Base-by-base conservation (phyloP, 2,888 invertebrate species). In the Epicampocera succincta region DNA sequence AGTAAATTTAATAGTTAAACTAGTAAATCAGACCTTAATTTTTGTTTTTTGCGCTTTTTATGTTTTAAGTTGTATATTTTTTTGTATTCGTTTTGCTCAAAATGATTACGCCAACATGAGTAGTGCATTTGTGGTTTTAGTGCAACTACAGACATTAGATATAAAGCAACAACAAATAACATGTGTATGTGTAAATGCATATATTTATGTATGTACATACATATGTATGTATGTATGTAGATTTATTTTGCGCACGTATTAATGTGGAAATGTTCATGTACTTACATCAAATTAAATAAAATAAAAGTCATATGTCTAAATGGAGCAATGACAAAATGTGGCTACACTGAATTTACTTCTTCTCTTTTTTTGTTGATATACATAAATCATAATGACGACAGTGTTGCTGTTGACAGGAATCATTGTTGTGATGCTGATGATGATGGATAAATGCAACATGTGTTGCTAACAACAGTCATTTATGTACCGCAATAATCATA, bases 11-110 rank as follows among this genome's bases (percentile, higher is more conserved):
- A 60, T 60, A 65, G 63, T 71, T 50, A 50, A 75, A 65, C 69
- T 65, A 80, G 80, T 71, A 80, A 80, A 80, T 80, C 75, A 75
- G 75, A 75, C 69, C 75, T 80, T 75, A 75, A 68, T 80, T 73
- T 72, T 65, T 56, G 12, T 54, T 33, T 77, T 42, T 52, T 48
- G 44, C 33, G 44, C 44, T 69, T 68, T 77, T 69, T 15, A 29
- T 75, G 58, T 38, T 54, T 33, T 9, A 33, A 33, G 33, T 33
- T 33, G 3, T 33, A 8, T 33, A 1, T 33, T 33, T 68, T 33
- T 38, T 46, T 48, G n/a, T n/a, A n/a, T n/a, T n/a, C n/a, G n/a
- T 33, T 60, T 13, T 56, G 5, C 44, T 40, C 12, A 61, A 76
- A 76, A 54, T 56, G 54, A 71, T 77, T 77, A 76, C 69, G 76